These are phyloP conservation scores for Trichomycterus rosablanca DNA, from an alignment of 2,113 vertebrate genomes.

Conservation along the genomic window DNA sequence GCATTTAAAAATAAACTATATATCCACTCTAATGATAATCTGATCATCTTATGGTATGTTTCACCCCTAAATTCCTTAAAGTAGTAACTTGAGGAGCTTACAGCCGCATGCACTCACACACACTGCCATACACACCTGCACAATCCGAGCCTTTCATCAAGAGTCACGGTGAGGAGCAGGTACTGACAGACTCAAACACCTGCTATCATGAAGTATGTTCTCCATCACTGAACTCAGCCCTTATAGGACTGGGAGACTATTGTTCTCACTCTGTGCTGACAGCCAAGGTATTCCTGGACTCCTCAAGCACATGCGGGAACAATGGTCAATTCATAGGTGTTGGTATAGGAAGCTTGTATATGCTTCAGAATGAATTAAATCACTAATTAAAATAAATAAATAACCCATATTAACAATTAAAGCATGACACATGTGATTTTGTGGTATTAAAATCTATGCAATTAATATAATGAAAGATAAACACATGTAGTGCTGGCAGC, in stretches of 20 bases:
- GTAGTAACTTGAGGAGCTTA: conserved; percentile 62
- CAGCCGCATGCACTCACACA: conserved; percentile 50
- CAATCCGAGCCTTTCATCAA: conserved; percentile 64
- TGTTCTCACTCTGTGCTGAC: conserved; percentile 62
- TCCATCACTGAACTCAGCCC: conserved; percentile 70
- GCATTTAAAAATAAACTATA: conserved; percentile 30
- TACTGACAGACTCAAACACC: conserved; percentile 71
- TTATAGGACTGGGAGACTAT: conserved; percentile 68
- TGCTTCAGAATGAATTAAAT: conserved; percentile 35
- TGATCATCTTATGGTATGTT: conserved; percentile 50
- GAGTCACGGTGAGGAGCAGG: conserved; percentile 64
- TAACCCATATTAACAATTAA: too few species aligned
- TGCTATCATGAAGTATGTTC: conserved; percentile 74
- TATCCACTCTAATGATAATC: conserved; percentile 27
- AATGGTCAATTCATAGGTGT: conserved; percentile 68
- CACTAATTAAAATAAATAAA: too few species aligned
- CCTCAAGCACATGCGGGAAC: conserved; percentile 58
- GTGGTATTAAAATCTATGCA: too few species aligned
- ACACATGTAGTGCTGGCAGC: too few species aligned
- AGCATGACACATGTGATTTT: too few species aligned
- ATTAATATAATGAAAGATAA: too few species aligned
- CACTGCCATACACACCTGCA: conserved; percentile 64
- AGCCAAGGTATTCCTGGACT: conserved; percentile 72
- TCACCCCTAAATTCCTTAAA: conserved; percentile 50
- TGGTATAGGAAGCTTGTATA: conserved; percentile 45